phyloP scores from a whole-genome alignment of 1,140 invertebrate species.

The Heliconius congener region DNA sequence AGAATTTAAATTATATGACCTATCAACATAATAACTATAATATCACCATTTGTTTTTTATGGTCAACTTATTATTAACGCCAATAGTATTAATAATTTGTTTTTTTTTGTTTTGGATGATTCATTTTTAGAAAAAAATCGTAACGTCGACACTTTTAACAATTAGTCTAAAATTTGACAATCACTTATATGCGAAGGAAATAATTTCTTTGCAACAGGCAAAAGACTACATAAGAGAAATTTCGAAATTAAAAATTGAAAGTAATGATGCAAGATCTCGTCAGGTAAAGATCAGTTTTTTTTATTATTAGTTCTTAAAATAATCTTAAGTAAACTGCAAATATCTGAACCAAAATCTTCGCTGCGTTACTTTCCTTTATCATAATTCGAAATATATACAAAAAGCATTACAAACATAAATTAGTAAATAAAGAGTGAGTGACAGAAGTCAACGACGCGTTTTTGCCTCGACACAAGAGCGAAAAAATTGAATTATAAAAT shows the following conservation, averaged over 20 bases:
- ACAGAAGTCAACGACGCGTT: no score
- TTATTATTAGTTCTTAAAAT: neutral
- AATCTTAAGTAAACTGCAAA: neutral
- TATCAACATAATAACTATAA: no score
- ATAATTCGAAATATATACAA: no score
- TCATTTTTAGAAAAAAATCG: neutral
- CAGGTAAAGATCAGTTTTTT: slow-evolving; percentile 47
- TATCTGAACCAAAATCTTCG: neutral
- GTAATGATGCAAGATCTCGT: slow-evolving; percentile 45
- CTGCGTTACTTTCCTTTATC: no score
- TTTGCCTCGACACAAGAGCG: no score
- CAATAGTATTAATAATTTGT: no score
- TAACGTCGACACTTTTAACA: neutral
- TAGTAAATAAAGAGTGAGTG: no score
- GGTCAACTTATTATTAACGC: no score
- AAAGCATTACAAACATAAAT: no score
- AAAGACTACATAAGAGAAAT: slow-evolving; percentile 50
- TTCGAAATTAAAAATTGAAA: slow-evolving; percentile 38
- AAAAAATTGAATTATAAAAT: no score
- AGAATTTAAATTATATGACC: no score
- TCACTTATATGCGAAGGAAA: slow-evolving; percentile 54
- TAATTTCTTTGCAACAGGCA: slow-evolving; percentile 49
- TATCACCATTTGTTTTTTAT: no score
- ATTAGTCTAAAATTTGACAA: slow-evolving; percentile 57
- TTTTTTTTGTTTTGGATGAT: neutral